phyloP scores from a whole-genome alignment of 2,888 invertebrate genomes.

The Ametastegia equiseti region DNA sequence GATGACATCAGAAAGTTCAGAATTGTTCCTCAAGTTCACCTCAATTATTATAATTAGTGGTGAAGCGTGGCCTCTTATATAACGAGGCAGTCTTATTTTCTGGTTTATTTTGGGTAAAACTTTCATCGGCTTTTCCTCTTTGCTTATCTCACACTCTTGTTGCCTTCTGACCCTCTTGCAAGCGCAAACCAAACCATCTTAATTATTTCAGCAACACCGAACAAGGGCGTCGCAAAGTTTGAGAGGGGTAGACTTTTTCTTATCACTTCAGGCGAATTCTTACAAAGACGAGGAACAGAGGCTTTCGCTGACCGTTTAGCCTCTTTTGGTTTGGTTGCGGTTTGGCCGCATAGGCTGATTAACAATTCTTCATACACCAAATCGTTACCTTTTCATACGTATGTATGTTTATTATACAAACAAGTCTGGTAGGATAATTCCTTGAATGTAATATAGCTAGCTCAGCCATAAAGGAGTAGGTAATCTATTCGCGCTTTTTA shows the following conservation, averaged over 20 bases:
- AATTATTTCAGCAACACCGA: constrained; percentile 27
- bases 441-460: not conserved
- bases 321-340: not conserved
- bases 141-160: not conserved
- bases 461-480: not conserved
- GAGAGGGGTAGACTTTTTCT: not conserved
- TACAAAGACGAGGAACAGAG: not conserved
- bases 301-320: not conserved
- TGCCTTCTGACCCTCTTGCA: not conserved
- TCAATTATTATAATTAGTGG: not conserved
- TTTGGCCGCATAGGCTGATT: not conserved
- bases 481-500: not conserved
- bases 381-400: not conserved
- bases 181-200: not conserved
- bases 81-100: not conserved
- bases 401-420: not conserved
- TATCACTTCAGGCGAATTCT: not conserved
- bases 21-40: not conserved
- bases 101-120: not conserved
- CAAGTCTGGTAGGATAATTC: not conserved
- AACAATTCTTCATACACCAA: not conserved
- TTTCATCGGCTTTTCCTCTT: constrained; percentile 18
- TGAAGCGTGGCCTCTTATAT: not conserved
- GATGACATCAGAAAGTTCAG: too few relatives aligned
- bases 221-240: constrained; percentile 23